phyloP scores from a whole-genome alignment of 1,140 invertebrate species.

The Trachymyrmex septentrionalis region DNA sequence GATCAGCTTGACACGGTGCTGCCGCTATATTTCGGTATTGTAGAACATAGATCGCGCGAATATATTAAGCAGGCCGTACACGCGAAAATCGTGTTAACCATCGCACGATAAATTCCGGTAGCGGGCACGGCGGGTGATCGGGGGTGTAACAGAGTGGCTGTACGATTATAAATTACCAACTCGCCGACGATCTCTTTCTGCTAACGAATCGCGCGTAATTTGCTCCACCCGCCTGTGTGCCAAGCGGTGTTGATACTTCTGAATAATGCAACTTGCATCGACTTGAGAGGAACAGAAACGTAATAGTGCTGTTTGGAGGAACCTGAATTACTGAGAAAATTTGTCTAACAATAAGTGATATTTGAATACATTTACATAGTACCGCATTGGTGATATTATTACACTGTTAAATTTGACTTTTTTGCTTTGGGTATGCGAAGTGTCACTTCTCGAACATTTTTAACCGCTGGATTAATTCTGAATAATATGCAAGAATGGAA shows the following conservation, averaged over 20 bases:
- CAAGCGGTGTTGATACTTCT: constrained; percentile 48
- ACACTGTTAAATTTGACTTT: no score
- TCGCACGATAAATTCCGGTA: constrained; percentile 48
- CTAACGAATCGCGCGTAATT: constrained; percentile 57
- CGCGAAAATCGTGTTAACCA: constrained; percentile 56
- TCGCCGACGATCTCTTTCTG: constrained; percentile 46
- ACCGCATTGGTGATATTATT: neutral
- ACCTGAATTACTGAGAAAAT: constrained; percentile 17
- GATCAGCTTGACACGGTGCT: constrained; percentile 30
- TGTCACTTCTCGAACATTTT: no score
- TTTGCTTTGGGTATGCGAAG: no score
- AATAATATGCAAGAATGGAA: constrained; percentile 26
- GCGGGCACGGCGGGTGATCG: constrained; percentile 12
- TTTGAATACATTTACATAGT: constrained; percentile 7
- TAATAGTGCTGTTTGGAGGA: neutral
- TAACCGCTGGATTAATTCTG: neutral
- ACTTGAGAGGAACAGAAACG: constrained; percentile 11
- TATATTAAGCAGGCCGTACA: constrained; percentile 58
- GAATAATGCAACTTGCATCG: constrained; percentile 45
- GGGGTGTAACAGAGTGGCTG: constrained; percentile 30
- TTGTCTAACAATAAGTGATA: neutral
- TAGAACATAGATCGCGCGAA: constrained; percentile 55
- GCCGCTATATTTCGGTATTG: constrained; percentile 48
- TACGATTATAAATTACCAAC: constrained; percentile 52
- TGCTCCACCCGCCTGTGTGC: constrained; percentile 38